Conservation (phyloP, 53 echinoderm and acorn worm genomes). For the Mesocentrotus franciscanus region DNA sequence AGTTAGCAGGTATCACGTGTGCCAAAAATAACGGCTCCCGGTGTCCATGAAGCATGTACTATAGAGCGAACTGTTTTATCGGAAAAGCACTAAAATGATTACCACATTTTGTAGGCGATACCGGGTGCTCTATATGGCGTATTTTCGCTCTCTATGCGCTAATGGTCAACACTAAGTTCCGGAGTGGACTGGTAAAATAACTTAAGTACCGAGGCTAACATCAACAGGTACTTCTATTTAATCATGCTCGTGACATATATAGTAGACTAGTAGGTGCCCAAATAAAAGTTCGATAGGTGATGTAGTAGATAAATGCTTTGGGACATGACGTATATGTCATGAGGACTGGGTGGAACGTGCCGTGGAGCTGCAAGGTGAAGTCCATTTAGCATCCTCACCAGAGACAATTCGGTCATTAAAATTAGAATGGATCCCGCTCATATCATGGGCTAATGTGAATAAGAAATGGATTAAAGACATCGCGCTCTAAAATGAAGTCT, state of each 20-base stretch:
- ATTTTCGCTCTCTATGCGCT: not conserved
- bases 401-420: not conserved
- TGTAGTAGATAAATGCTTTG: not conserved
- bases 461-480: not conserved
- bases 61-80: not conserved
- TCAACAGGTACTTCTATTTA: constrained; percentile 8
- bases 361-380: not conserved
- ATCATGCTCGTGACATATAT: not conserved
- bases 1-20: not conserved
- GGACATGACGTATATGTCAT: not conserved
- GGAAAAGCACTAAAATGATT: not conserved
- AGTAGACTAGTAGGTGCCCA: not conserved
- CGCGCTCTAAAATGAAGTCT: not conserved
- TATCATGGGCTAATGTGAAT: not conserved
- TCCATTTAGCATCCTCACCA: not conserved
- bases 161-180: not conserved
- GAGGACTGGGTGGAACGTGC: not conserved
- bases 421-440: not conserved
- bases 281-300: not conserved
- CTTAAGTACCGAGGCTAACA: not conserved
- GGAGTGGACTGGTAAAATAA: constrained; percentile 18
- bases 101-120: constrained; percentile 3
- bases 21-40: not conserved
- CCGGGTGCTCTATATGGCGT: not conserved
- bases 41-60: not conserved